These are phyloP conservation scores for Callipepla californica DNA, from an alignment of 2,113 vertebrate species.

Conservation along the genomic window DNA sequence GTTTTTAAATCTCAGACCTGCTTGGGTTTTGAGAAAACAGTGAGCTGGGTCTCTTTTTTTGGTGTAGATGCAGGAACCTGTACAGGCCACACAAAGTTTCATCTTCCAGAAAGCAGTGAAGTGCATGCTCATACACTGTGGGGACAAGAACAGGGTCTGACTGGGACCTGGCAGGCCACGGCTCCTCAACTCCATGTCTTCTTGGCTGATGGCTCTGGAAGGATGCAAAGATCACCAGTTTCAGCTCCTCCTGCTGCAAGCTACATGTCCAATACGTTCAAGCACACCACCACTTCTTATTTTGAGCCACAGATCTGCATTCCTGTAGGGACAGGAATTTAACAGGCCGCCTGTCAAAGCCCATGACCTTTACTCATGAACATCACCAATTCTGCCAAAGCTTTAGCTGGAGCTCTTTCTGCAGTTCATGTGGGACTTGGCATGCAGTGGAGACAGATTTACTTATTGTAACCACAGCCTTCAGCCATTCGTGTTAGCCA, in stretches of 20 bases:
- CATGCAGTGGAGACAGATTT: background rate
- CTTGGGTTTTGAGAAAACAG: background rate
- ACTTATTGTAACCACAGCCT: background rate
- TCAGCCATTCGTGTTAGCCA: background rate
- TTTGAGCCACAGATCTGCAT: background rate
- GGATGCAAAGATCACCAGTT: fast-evolving
- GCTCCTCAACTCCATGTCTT: background rate
- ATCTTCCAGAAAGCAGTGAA: background rate
- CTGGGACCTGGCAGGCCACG: background rate
- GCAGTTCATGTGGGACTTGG: background rate
- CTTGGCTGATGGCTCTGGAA: background rate
- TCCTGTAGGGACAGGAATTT: background rate
- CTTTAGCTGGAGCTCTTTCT: background rate
- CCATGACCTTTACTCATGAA: background rate
- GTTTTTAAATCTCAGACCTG: background rate
- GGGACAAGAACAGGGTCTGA: background rate
- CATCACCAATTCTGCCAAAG: background rate
- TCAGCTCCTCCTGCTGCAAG: background rate
- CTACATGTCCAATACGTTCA: background rate
- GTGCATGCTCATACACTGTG: background rate
- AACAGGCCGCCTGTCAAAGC: background rate
- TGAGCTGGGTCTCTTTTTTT: background rate
- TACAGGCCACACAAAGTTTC: background rate
- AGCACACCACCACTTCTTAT: background rate
- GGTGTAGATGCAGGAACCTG: background rate